Percentiles rank a stretch among this genome's conserved stretches.
Conservation (phyloP, 30 jellyfish, hydroid and myxozoan species). For the Aurelia coerulea region DNA sequence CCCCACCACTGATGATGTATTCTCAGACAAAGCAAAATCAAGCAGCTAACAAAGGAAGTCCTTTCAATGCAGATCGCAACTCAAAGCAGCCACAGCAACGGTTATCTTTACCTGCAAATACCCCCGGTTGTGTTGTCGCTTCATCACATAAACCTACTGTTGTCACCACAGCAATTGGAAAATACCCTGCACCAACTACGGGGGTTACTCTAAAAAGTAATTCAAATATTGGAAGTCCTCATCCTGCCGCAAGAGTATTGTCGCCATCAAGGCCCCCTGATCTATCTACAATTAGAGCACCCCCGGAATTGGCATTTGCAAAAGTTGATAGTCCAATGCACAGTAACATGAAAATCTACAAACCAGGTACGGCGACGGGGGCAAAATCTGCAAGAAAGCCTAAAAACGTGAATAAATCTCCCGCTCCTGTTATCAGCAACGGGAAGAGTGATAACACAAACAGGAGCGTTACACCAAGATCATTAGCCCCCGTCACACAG, state of each 20-base stretch:
- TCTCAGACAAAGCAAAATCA: conserved; percentile 4
- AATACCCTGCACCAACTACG: no score
- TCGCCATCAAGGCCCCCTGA: conserved; percentile 2
- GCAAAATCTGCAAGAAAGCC: conserved; percentile 21
- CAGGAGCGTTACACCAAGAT: background rate
- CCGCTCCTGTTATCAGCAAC: background rate
- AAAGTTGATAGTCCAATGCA: conserved; percentile 1
- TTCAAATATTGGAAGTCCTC: background rate
- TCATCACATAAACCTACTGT: background rate
- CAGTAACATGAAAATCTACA: conserved; percentile 41
- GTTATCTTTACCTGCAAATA: background rate
- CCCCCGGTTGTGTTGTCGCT: background rate
- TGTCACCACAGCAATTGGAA: background rate
- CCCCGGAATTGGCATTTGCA: conserved; percentile 19
- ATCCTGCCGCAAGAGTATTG: background rate
- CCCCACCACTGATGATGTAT: conserved; percentile 49
- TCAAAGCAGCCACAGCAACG: background rate
- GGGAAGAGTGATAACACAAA: background rate
- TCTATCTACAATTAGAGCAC: conserved; percentile 5
- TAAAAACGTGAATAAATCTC: background rate
- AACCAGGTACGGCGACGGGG: conserved; percentile 62
- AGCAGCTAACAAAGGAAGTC: conserved; percentile 10
- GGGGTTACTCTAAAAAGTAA: no score
- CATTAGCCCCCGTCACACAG: background rate
- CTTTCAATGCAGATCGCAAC: background rate